phyloP scores from a whole-genome alignment of 1,140 invertebrate species.

The Chelonus insularis region DNA sequence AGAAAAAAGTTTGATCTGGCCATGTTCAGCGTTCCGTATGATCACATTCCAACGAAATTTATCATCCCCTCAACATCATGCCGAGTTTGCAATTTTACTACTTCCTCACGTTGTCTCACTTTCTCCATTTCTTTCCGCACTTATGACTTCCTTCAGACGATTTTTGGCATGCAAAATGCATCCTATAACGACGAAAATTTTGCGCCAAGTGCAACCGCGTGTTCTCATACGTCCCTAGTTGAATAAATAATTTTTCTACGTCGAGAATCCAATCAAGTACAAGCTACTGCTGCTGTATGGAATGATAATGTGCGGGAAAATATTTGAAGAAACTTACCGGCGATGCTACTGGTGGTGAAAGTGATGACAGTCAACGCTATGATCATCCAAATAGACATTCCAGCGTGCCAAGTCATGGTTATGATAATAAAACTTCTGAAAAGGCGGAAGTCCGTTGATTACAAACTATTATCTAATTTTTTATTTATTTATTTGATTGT shows the following conservation, averaged over 20 bases:
- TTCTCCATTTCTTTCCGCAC: not conserved
- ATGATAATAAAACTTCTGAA: not conserved
- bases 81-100: conserved; percentile 3
- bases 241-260: not conserved
- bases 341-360: conserved; percentile 2
- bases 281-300: not conserved
- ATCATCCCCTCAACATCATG: conserved; percentile 17
- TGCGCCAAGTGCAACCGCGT: not conserved
- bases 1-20: not conserved
- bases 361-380: conserved; percentile 18
- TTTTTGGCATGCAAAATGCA: conserved; percentile 2
- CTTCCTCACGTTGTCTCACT: not conserved
- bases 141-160: not conserved
- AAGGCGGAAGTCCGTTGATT: not conserved
- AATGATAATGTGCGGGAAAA: too few relatives aligned
- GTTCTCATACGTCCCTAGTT: not conserved
- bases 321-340: too few relatives aligned
- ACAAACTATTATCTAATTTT: too few relatives aligned
- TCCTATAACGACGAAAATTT: not conserved
- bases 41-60: conserved; percentile 25
- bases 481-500: too few relatives aligned
- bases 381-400: conserved; percentile 10
- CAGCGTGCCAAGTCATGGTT: conserved; percentile 6
- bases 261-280: not conserved
- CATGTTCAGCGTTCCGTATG: conserved; percentile 22